These are phyloP conservation scores for Dermatemys mawii DNA, from an alignment of 2,113 vertebrate genomes.

Conservation along the genomic window DNA sequence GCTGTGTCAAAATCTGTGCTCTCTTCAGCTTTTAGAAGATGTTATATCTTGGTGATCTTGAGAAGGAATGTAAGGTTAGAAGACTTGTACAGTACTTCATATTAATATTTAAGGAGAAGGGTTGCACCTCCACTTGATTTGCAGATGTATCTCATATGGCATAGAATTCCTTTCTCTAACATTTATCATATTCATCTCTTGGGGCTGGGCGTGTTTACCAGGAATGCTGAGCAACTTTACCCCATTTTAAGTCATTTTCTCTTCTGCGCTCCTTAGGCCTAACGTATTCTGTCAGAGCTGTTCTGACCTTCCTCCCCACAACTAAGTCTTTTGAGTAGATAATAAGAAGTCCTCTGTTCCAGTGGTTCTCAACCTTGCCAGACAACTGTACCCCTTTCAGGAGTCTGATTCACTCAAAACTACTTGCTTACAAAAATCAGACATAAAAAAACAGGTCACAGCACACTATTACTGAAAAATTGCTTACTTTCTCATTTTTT, in stretches of 20 bases:
- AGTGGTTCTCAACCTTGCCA: too few species aligned
- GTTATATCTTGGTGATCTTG: neutral
- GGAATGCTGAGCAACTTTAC: neutral
- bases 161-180: neutral
- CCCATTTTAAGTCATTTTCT: neutral
- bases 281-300: neutral
- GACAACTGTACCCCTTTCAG: too few species aligned
- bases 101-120: neutral
- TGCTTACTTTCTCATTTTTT: too few species aligned
- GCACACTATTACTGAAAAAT: too few species aligned
- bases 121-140: neutral
- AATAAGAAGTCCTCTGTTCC: too few species aligned
- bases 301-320: neutral
- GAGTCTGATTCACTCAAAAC: too few species aligned
- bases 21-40: neutral
- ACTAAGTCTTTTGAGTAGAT: neutral
- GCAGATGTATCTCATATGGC: neutral
- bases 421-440: too few species aligned
- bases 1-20: fast-evolving
- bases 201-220: neutral
- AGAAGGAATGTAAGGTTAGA: neutral
- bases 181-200: neutral
- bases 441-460: too few species aligned
- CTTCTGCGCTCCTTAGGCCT: neutral
- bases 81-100: neutral